Base-by-base conservation (phyloP, 2,113 vertebrate genomes). In the Epinephelus cyanopodus region DNA sequence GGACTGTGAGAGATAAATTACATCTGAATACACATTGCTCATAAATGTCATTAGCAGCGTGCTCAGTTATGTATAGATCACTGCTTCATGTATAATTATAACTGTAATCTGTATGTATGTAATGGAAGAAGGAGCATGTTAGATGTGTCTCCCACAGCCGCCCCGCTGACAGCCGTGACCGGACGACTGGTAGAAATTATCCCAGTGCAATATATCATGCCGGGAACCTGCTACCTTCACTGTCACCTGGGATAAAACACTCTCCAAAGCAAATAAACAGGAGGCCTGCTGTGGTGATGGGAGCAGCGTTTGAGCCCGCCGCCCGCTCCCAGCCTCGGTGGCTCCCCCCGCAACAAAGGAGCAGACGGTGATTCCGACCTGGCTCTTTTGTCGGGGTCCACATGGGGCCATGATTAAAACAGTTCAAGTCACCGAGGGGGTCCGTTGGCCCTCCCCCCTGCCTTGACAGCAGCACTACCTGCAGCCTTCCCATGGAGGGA, bases 331-430 rank as follows among this genome's bases (percentile, higher is more conserved):
- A 90, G 94, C 90, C 92, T 90, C 79, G 0, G 1, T 93, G 93
- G 92, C 94, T 94, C 93, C 92, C 84, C 50, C 66, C 19, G 37
- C 87, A 92, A 95, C 95, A 95, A 95, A 94, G 68, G 93, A 87
- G 88, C 92, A 95, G 95, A 95, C 93, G 88, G 82, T 89, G 82
- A 93, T 92, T 93, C 81, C 42, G 77, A 87, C 90, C 87, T 39
- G 78, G 66, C 79, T 92, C 94, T 93, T 93, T 95, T 95, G 93
- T 94, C 68, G 12, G 68, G 65, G 80, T 84, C 93, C 92, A 79
- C 94, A 94, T 94, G 93, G 90, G 94, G 93, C 82, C 94, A 61
- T 74, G 91, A 89, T 92, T 92, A 92, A 93, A 93, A 91, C 90
- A 92, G 92, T 87, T 91, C 89, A 90, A 79, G 77, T 92, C 92